These are phyloP conservation scores for Seladonia tumulorum DNA, from an alignment of 2,888 invertebrate genomes.

Conservation along the genomic window DNA sequence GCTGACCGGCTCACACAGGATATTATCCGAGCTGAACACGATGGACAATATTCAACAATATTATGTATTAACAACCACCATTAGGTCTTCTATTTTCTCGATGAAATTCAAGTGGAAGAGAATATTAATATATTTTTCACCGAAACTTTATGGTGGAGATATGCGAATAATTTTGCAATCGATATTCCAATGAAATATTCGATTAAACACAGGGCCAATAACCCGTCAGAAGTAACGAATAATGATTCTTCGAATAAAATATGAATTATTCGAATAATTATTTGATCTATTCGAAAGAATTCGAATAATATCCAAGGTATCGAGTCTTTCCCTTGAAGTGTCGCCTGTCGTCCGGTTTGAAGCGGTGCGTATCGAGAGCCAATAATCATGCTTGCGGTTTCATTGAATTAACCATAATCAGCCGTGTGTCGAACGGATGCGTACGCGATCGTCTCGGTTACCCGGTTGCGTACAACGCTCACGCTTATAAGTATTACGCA, in stretches of 20 bases:
- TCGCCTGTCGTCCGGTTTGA: not conserved
- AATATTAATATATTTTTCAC: not conserved
- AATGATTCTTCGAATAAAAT: no score
- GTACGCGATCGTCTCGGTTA: not conserved
- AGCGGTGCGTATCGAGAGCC: not conserved
- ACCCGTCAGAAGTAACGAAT: no score
- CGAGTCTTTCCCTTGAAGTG: no score
- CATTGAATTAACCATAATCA: constrained; percentile 28
- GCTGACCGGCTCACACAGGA: not conserved
- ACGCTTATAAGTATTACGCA: constrained; percentile 4
- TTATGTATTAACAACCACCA: not conserved
- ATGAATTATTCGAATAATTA: no score
- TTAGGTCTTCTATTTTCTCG: not conserved
- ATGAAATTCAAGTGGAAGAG: not conserved
- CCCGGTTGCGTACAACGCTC: not conserved
- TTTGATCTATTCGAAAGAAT: no score
- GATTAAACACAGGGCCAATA: no score
- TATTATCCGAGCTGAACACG: not conserved
- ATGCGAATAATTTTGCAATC: no score
- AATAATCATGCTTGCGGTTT: constrained; percentile 7
- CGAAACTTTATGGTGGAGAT: not conserved
- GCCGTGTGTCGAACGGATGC: not conserved
- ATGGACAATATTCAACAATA: not conserved
- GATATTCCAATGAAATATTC: no score
- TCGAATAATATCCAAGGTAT: no score